phyloP scores from a whole-genome alignment of 2,888 invertebrate species.

The Odontomyia ornata region DNA sequence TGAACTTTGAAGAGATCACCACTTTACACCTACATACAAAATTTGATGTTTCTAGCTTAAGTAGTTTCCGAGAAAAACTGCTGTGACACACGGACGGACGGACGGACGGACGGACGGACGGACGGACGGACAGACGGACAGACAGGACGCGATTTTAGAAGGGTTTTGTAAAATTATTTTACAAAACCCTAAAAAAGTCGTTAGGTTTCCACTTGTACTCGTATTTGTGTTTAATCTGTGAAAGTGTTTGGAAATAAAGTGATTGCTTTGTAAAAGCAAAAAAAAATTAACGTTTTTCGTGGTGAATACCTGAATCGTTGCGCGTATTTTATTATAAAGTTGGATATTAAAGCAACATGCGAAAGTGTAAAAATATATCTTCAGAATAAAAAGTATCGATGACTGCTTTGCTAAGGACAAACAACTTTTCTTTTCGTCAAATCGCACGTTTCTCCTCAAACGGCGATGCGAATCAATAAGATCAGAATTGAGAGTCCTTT shows the following conservation, averaged over 20 bases:
- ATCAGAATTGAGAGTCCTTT: not conserved
- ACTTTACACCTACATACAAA: too few relatives aligned
- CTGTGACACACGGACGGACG: too few relatives aligned
- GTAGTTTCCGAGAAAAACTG: too few relatives aligned
- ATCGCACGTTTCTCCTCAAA: not conserved
- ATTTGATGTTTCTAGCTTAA: too few relatives aligned
- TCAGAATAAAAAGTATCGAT: not conserved
- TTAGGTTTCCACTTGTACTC: not conserved
- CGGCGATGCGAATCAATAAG: not conserved
- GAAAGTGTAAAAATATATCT: not conserved
- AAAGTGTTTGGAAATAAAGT: not conserved
- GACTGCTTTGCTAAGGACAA: slow-evolving; percentile 13
- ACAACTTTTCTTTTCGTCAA: not conserved
- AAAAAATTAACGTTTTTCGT: not conserved
- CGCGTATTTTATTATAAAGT: too few relatives aligned
- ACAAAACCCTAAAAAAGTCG: too few relatives aligned
- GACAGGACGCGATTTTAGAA: too few relatives aligned
- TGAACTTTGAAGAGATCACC: too few relatives aligned
- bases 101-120: too few relatives aligned
- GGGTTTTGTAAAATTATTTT: too few relatives aligned
- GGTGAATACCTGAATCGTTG: not conserved
- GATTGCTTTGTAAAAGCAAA: not conserved
- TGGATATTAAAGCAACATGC: too few relatives aligned
- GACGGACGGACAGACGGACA: too few relatives aligned
- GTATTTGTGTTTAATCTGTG: not conserved